Evolutionary conservation across 2,113 vertebrate genomes (phyloP).

Genomic region (Vulpes lagopus): DNA sequence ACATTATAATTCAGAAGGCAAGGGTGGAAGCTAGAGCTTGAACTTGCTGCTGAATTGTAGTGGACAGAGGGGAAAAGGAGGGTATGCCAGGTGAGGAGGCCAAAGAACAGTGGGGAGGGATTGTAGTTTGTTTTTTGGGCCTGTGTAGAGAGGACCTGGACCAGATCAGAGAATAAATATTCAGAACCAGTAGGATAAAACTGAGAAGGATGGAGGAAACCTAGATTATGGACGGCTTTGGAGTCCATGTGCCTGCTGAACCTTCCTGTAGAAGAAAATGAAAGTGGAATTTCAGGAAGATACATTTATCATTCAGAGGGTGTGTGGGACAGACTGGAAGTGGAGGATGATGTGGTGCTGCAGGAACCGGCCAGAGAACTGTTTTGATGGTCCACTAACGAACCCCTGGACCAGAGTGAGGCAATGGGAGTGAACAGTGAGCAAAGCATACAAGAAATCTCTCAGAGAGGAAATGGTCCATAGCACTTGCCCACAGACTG

Average conservation of each 20-base stretch:
- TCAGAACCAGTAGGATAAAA: neutral
- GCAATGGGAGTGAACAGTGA: neutral
- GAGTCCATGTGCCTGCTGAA: neutral
- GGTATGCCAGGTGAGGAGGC: neutral
- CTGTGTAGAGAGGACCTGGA: neutral
- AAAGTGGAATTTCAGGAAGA: neutral
- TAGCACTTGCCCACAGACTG: neutral
- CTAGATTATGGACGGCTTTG: neutral
- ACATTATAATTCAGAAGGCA: neutral
- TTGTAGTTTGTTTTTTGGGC: neutral
- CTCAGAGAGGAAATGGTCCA: neutral
- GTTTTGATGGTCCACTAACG: neutral
- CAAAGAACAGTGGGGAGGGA: neutral
- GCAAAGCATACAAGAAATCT: neutral
- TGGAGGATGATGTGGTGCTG: neutral
- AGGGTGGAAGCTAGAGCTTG: neutral
- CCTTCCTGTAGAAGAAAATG: neutral
- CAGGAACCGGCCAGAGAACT: neutral
- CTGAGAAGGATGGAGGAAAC: neutral
- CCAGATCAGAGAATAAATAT: neutral
- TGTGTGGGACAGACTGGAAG: neutral
- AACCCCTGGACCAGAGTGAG: neutral
- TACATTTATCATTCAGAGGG: neutral
- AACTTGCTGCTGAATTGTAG: conserved; percentile 19
- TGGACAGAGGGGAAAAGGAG: neutral